Base-by-base conservation (phyloP, 2,888 invertebrate species). In the Schrankia costaestrigalis region DNA sequence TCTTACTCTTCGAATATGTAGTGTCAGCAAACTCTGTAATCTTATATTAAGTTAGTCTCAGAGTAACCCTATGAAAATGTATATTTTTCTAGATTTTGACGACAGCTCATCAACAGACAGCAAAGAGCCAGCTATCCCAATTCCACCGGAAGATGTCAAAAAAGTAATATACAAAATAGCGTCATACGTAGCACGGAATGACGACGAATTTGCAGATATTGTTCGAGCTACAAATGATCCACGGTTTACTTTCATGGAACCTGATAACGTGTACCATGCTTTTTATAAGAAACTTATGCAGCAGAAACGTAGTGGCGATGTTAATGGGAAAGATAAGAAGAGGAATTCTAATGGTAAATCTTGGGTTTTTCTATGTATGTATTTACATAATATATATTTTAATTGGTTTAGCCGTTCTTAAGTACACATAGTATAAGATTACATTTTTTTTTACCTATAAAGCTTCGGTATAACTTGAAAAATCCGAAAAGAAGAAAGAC, bases 121-220 rank as follows among this genome's bases (percentile, higher is more conserved):
- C 49, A 75, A 67, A 50, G 66, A 65, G 26, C 76, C 78, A 0
- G 70, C 82, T 0, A 84, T 91, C 14, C 77, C 89, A 6, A 79
- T 90, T 1, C 98, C 98, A 0, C 93, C 96, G 0, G 93, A 93
- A 3, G 96, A 96, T 56, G 87, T 95, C 1, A 93, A 94, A 66
- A 90, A 94, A 11, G 95, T 99, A 5, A 95, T 99, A 37, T 97
- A 98, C 77, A 97, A 98, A 79, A 97, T 99, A 93, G 98, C 99
- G 0, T 93, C 93, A 46, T 98, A 98, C 76, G 98, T 99, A 0
- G 95, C 96, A 1, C 96, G 97, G 57, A 98, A 98, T 79, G 99
- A 99, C 0, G 91, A 93, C 34, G 95, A 96, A 61, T 98, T 99
- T 71, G 98, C 99, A 59, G 92, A 93, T 18, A 94, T 96, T 13